Percentiles rank a stretch among this genome's conserved stretches.
phyloP scores from a whole-genome alignment of 1,140 invertebrate species.

The Drosophila pseudoananassae region DNA sequence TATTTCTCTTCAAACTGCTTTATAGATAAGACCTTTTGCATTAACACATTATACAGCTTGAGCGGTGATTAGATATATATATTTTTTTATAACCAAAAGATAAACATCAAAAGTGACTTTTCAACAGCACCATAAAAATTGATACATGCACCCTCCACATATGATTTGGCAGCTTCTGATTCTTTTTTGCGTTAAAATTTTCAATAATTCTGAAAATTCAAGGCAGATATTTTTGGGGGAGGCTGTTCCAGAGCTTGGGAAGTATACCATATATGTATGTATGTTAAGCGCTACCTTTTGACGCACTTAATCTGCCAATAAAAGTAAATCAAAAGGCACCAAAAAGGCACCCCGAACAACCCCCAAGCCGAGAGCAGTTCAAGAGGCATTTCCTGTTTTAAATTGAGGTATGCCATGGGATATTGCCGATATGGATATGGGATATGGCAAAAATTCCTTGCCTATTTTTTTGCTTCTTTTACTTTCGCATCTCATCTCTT shows the following conservation, averaged over 20 bases:
- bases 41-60: slow-evolving; percentile 45
- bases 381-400: slow-evolving; percentile 83
- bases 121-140: slow-evolving; percentile 73
- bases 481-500: slow-evolving; percentile 10
- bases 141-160: slow-evolving; percentile 55
- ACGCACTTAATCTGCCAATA: slow-evolving; percentile 82
- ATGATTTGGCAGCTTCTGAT: slow-evolving; percentile 15
- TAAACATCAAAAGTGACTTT: slow-evolving; percentile 73
- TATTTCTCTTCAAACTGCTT: neutral
- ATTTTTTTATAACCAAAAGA: slow-evolving; percentile 58
- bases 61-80: slow-evolving; percentile 11
- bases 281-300: slow-evolving; percentile 72
- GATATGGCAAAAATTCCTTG: slow-evolving; percentile 61
- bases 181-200: slow-evolving; percentile 55
- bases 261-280: slow-evolving; percentile 12
- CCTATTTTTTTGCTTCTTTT: slow-evolving; percentile 25
- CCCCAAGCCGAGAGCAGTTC: slow-evolving; percentile 58
- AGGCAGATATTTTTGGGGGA: slow-evolving; percentile 30
- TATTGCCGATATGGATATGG: slow-evolving; percentile 72
- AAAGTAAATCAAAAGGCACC: slow-evolving; percentile 82
- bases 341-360: slow-evolving; percentile 45
- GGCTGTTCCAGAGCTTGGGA: neutral
- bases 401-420: slow-evolving; percentile 79
- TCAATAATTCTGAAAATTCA: slow-evolving; percentile 62
- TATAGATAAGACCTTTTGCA: slow-evolving; percentile 23